Conservation (phyloP, 2,888 invertebrate genomes). For the Baronia brevicornis region DNA sequence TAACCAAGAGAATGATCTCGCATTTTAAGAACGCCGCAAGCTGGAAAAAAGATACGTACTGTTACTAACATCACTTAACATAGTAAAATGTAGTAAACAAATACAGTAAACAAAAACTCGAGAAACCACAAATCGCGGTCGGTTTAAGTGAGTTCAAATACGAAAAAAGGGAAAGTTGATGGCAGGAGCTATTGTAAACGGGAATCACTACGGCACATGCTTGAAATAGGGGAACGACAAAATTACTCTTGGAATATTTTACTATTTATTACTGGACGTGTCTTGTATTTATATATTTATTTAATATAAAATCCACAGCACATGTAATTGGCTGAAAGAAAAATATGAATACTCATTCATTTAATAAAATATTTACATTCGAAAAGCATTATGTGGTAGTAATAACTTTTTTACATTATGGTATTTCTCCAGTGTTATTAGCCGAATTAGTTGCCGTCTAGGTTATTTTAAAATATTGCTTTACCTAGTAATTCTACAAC, state of each 20-base stretch:
- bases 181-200: conserved; percentile 41
- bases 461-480: no score
- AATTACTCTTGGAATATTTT: conserved; percentile 14
- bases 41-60: conserved; percentile 30
- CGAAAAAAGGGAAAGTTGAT: conserved; percentile 52
- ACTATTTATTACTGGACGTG: conserved; percentile 6
- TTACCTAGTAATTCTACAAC: no score
- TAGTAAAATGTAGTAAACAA: conserved; percentile 43
- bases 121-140: conserved; percentile 41
- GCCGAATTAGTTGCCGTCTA: no score
- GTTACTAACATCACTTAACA: conserved; percentile 22
- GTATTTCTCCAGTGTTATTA: no score
- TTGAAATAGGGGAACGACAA: conserved; percentile 22
- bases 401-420: no score
- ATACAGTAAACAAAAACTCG: conserved; percentile 46
- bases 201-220: conserved; percentile 46
- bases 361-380: no score
- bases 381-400: no score
- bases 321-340: no score
- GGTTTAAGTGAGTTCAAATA: conserved; percentile 68
- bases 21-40: conserved; percentile 16
- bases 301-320: no score
- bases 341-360: no score
- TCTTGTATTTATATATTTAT: no score
- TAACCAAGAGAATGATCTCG: no score